Conservation (phyloP, 1,140 invertebrate species). For the Calephelis nemesis region DNA sequence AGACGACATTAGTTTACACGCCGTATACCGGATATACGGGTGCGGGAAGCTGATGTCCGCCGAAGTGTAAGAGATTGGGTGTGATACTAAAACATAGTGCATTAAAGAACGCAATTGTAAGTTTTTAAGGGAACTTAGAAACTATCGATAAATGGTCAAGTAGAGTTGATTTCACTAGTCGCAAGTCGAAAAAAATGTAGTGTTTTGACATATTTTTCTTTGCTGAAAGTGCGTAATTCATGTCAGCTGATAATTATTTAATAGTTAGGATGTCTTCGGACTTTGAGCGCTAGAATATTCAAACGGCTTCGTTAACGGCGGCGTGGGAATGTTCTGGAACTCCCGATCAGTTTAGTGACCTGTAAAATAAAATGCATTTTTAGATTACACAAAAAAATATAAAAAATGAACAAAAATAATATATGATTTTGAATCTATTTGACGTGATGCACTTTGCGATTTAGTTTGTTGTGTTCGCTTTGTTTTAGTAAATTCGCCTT, state of each 20-base stretch:
- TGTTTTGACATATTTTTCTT: conserved; percentile 81
- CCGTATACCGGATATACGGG: conserved; percentile 67
- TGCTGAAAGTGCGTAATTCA: conserved; percentile 81
- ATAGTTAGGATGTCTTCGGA: conserved; percentile 42
- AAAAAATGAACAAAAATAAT: conserved; percentile 53
- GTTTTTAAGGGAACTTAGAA: conserved; percentile 52
- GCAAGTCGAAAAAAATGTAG: conserved; percentile 78
- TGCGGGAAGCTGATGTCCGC: conserved; percentile 45
- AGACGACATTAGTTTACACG: conserved; percentile 38
- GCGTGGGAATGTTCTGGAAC: conserved; percentile 64
- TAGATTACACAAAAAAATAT: conserved; percentile 60
- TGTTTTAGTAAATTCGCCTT: conserved; percentile 64
- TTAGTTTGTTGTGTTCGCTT: conserved; percentile 68
- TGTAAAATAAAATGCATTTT: conserved; percentile 71
- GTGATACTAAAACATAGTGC: conserved; percentile 71
- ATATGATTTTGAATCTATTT: conserved; percentile 57
- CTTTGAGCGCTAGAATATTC: conserved; percentile 61
- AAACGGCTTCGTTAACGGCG: conserved; percentile 44
- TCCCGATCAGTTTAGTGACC: conserved; percentile 48
- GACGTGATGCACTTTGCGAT: conserved; percentile 72
- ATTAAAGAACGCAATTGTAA: conserved; percentile 62
- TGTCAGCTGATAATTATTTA: conserved; percentile 75
- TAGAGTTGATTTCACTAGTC: conserved; percentile 80
- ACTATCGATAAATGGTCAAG: conserved; percentile 75
- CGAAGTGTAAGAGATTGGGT: conserved; percentile 56